These are phyloP conservation scores for Cydia amplana DNA, from an alignment of 1,140 invertebrate genomes.

Conservation along the genomic window DNA sequence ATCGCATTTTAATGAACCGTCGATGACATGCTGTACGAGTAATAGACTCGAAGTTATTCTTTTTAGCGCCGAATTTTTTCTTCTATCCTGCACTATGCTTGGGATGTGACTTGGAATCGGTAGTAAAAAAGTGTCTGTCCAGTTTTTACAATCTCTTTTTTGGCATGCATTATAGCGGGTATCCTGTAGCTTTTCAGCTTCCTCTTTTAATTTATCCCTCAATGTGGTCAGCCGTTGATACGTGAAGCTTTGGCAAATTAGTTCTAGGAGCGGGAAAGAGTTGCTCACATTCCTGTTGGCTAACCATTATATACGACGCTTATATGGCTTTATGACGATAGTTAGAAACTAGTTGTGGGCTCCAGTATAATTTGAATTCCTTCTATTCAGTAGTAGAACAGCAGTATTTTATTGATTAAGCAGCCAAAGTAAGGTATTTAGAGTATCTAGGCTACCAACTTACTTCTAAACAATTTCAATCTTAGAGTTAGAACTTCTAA, in stretches of 20 bases:
- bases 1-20: constrained; percentile 78
- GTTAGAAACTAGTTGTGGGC: constrained; percentile 10
- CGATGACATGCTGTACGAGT: constrained; percentile 77
- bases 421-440: not conserved
- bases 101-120: constrained; percentile 58
- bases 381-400: not conserved
- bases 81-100: constrained; percentile 49
- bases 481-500: not conserved
- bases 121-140: constrained; percentile 48
- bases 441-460: not conserved
- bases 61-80: constrained; percentile 76
- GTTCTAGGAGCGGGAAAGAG: not conserved
- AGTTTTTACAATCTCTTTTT: constrained; percentile 47
- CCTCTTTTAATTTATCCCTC: constrained; percentile 37
- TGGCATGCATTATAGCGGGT: constrained; percentile 50
- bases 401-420: constrained; percentile 1
- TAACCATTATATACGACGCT: not conserved
- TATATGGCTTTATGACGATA: not conserved
- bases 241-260: constrained; percentile 1
- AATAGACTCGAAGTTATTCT: constrained; percentile 77
- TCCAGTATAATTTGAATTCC: not conserved
- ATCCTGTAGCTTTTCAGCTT: constrained; percentile 46
- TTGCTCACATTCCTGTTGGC: constrained; percentile 12
- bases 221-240: constrained; percentile 30
- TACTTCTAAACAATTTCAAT: constrained; percentile 9